A percentile compares a stretch with the other conserved stretches of the same genome.
Evolutionary conservation across 2,797 vertebrate species (phyloP).

Genomic region (Acanthornis magna): DNA sequence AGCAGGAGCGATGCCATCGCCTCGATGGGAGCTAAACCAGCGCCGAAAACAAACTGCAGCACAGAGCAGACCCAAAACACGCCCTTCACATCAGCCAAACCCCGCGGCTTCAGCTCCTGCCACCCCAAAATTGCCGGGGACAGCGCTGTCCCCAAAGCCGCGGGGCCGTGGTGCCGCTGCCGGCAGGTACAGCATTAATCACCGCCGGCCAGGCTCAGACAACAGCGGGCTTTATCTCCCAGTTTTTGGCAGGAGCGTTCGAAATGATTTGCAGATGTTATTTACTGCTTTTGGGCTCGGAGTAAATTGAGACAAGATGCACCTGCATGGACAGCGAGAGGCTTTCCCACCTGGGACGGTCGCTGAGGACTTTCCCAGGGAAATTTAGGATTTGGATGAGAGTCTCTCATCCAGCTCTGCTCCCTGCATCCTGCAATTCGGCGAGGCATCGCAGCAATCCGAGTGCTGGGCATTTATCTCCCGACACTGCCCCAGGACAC

Average conservation of each 20-base stretch:
- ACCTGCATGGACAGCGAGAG: constrained; percentile 27
- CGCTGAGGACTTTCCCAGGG: background rate
- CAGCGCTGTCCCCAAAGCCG: background rate
- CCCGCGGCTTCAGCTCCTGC: background rate
- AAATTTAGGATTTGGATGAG: background rate
- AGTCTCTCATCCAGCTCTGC: background rate
- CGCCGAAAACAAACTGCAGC: background rate
- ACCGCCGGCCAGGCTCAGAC: background rate
- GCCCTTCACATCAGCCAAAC: background rate
- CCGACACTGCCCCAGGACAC: accelerated
- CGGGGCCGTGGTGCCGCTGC: too few species aligned
- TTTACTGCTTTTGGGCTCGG: constrained; percentile 47
- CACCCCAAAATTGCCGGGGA: background rate
- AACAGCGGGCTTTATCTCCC: constrained; percentile 27
- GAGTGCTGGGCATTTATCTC: accelerated
- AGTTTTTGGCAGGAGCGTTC: background rate
- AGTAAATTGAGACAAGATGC: constrained; percentile 54
- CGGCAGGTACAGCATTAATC: background rate
- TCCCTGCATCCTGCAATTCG: background rate
- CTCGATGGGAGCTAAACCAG: background rate
- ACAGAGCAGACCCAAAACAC: background rate
- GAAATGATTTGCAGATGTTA: constrained; percentile 68
- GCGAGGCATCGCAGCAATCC: background rate
- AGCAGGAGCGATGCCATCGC: constrained; percentile 40
- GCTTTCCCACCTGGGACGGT: background rate